Conservation (phyloP, 2,797 vertebrate genomes). For the Buphagus erythrorhynchus region DNA sequence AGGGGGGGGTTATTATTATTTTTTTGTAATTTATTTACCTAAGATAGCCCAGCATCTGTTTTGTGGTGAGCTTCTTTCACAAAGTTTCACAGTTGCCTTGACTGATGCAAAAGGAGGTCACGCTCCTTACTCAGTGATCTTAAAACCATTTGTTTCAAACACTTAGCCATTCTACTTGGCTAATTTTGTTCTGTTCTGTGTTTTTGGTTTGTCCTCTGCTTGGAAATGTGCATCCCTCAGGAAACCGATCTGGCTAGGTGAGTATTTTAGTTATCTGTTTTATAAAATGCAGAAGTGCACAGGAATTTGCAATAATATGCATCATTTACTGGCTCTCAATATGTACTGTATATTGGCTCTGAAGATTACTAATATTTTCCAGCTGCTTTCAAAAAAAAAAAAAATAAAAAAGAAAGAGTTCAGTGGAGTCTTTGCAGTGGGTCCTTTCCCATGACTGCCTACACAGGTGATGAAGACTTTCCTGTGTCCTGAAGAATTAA, state of each 20-base stretch:
- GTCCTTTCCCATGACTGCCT: constrained; percentile 50
- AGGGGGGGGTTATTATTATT: constrained; percentile 45
- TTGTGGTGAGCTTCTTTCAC: constrained; percentile 55
- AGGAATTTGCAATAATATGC: constrained; percentile 60
- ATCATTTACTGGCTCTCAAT: constrained; percentile 53
- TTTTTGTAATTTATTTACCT: constrained; percentile 71
- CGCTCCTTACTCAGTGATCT: neutral
- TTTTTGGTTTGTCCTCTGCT: constrained; percentile 42
- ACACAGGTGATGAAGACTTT: constrained; percentile 59
- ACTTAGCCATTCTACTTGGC: neutral
- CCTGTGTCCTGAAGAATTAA: constrained; percentile 58
- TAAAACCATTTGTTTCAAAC: constrained; percentile 37
- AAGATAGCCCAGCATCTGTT: constrained; percentile 64
- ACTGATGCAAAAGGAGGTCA: constrained; percentile 63
- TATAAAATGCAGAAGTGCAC: constrained; percentile 57
- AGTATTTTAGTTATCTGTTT: constrained; percentile 56
- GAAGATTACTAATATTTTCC: constrained; percentile 63
- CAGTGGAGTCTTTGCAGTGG: constrained; percentile 22
- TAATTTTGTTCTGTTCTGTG: neutral
- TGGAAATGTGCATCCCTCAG: neutral
- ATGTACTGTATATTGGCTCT: constrained; percentile 39
- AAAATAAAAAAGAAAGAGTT: neutral
- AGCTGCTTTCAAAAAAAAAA: constrained; percentile 10
- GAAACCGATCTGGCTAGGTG: constrained; percentile 52
- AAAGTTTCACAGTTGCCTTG: constrained; percentile 70